Evolutionary conservation across 2,888 invertebrate species (phyloP).

Genomic region (Operophtera brumata): DNA sequence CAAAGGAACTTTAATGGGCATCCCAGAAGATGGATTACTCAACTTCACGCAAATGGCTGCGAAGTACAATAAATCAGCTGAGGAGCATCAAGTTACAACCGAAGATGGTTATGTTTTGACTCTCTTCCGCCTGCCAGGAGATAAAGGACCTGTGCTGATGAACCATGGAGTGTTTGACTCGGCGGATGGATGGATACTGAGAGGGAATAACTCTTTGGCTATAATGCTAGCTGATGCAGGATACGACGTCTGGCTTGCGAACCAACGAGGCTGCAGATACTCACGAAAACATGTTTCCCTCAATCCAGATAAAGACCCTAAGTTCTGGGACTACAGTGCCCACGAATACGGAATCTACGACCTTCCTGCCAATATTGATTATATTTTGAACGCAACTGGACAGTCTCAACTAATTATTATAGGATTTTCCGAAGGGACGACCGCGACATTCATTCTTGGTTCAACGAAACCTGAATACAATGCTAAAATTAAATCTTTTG

Average conservation of each 20-base stretch:
- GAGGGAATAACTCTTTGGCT: conserved; percentile 41
- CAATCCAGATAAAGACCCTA: conserved; percentile 41
- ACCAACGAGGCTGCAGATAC: conserved; percentile 65
- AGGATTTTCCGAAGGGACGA: conserved; percentile 85
- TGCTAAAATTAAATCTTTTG: conserved; percentile 65
- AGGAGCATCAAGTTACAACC: conserved; percentile 38
- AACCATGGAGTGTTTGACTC: conserved; percentile 44
- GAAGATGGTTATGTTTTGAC: conserved; percentile 47
- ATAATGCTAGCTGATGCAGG: conserved; percentile 35
- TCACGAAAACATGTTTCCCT: conserved; percentile 76
- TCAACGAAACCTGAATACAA: conserved; percentile 79
- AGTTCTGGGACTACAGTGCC: conserved; percentile 74
- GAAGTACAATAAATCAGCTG: conserved; percentile 31
- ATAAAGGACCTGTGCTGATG: conserved; percentile 35
- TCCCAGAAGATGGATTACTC: conserved; percentile 22
- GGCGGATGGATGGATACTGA: conserved; percentile 39
- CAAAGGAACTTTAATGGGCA: conserved; percentile 6
- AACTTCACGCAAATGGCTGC: conserved; percentile 33
- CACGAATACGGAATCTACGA: conserved; percentile 85
- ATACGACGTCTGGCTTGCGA: conserved; percentile 49
- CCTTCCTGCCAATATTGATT: conserved; percentile 80
- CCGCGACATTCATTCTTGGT: conserved; percentile 73
- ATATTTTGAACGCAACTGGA: conserved; percentile 58
- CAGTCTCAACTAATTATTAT: conserved; percentile 78
- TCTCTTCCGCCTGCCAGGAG: conserved; percentile 39